A percentile compares a stretch with the other conserved stretches of the same genome.
phyloP scores from a whole-genome alignment of 2,113 vertebrate species.

The Lepus europaeus region DNA sequence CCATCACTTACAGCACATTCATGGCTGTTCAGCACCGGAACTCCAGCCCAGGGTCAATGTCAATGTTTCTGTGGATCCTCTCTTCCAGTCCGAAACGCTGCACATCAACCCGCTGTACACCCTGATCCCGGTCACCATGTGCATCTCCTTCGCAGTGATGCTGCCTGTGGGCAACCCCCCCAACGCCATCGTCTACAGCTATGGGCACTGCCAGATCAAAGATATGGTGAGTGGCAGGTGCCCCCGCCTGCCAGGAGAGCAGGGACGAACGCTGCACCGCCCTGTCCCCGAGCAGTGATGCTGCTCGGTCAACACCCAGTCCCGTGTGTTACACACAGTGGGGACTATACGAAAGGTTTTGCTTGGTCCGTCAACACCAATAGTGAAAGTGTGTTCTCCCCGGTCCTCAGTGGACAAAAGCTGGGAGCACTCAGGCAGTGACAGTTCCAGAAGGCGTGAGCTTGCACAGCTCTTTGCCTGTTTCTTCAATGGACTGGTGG shows the following conservation, averaged over 20 bases:
- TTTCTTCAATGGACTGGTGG: neutral
- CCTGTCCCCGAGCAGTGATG: neutral
- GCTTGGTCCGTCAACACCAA: neutral
- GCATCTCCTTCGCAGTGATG: conserved; percentile 99
- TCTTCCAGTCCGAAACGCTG: conserved; percentile 94
- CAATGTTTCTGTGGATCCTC: neutral
- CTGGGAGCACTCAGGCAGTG: neutral
- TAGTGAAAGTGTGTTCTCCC: neutral
- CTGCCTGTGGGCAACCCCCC: conserved; percentile 98
- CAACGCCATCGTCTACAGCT: conserved; percentile 99
- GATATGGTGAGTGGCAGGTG: conserved; percentile 93
- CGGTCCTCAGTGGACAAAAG: neutral
- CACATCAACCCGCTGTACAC: conserved; percentile 98
- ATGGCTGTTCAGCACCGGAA: neutral
- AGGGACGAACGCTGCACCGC: neutral
- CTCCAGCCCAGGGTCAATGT: neutral
- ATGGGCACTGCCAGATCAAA: conserved; percentile 97
- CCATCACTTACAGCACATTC: neutral
- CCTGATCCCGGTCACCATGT: conserved; percentile 98
- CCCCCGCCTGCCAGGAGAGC: neutral
- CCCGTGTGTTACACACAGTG: neutral
- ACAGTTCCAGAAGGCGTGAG: neutral
- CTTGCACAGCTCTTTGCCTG: neutral
- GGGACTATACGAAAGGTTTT: neutral
- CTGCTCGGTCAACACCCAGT: neutral